Evolutionary conservation across 2,113 vertebrate species (phyloP), one percentile per base, ranked within the genome.

Genomic region (Plecotus auritus): DNA sequence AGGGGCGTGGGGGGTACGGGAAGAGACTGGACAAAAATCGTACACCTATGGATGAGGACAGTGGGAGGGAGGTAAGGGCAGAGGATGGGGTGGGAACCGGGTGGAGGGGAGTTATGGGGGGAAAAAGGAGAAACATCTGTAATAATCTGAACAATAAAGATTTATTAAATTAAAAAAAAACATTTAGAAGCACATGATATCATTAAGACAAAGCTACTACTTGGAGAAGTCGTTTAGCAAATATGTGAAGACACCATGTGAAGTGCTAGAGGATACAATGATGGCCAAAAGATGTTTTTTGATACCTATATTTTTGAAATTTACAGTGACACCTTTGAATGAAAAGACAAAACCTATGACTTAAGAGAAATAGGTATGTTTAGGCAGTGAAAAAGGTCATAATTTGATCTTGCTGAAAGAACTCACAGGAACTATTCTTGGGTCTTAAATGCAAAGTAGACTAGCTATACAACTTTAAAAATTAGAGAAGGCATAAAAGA

Each of bases 201-300:
- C n/a, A 73, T 45, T 70, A 78, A 94, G 16, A 84, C 8, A 95
- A 93, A 90, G 45, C 45, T 30, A 49, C 28, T 80, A 30, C 37
- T 90, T 16, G 18, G 74, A 92, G 76, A 87, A 96, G 56, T 84
- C 49, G 85, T 42, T 86, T 26, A 84, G 51, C 56, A 84, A 86
- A 42, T 67, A 70, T 5, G 22, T 70, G 59, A 85, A 74, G 59
- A 56, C 49, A 76, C 23, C 26, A 59, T 4, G 47, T 28, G 9
- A 95, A 83, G 35, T 20, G 35, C 61, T 20, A 40, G 69, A 93
- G 12, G 67, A 37, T 14, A 82, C 7, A 73, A 73, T 30, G 28
- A 59, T 14, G 16, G 56, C 73, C 37, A 88, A 70, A 91, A 45
- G 4, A 17, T 6, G 47, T 20, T 32, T 74, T 77, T n/a, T 77